Percentiles rank a stretch among this genome's conserved stretches.
These are phyloP conservation scores for Aphidius gifuensis DNA, from an alignment of 1,140 invertebrate species.

Conservation along the genomic window DNA sequence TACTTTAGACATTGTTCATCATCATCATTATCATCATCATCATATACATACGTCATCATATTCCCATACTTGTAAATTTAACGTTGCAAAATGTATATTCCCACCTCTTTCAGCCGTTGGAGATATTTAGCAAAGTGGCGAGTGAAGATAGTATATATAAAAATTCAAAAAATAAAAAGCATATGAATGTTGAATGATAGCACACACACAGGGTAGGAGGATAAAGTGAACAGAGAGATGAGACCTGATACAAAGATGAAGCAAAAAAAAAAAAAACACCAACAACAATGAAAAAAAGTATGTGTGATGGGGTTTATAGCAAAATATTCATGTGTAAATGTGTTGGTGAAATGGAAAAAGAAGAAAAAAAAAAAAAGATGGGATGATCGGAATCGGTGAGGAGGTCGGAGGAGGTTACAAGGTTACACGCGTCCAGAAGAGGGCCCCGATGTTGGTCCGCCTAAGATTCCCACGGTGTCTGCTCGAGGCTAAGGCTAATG, in stretches of 20 bases:
- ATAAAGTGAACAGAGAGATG: conserved; percentile 13
- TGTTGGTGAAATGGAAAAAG: conserved; percentile 9
- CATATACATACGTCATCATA: too few species aligned
- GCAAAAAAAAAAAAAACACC: conserved; percentile 23
- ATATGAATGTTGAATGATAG: too few species aligned
- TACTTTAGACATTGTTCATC: too few species aligned
- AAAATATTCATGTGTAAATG: not conserved
- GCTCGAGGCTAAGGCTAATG: conserved; percentile 44
- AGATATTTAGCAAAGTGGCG: not conserved
- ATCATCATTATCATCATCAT: too few species aligned
- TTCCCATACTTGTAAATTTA: too few species aligned
- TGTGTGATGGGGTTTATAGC: too few species aligned
- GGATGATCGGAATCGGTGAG: conserved; percentile 30
- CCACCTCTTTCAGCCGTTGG: not conserved
- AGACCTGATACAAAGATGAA: conserved; percentile 19
- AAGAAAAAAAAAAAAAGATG: conserved; percentile 13
- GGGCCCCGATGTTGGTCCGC: conserved; percentile 44
- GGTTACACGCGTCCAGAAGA: conserved; percentile 52
- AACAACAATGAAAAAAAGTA: conserved; percentile 17
- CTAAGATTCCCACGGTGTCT: conserved; percentile 54
- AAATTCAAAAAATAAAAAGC: conserved; percentile 16
- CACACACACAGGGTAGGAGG: conserved; percentile 7
- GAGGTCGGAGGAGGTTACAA: conserved; percentile 52
- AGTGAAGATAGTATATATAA: conserved; percentile 8
- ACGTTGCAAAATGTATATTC: too few species aligned